Percentiles rank a stretch among this genome's conserved stretches.
phyloP scores from a whole-genome alignment of 2,797 vertebrate species.

The Sylvia borin region DNA sequence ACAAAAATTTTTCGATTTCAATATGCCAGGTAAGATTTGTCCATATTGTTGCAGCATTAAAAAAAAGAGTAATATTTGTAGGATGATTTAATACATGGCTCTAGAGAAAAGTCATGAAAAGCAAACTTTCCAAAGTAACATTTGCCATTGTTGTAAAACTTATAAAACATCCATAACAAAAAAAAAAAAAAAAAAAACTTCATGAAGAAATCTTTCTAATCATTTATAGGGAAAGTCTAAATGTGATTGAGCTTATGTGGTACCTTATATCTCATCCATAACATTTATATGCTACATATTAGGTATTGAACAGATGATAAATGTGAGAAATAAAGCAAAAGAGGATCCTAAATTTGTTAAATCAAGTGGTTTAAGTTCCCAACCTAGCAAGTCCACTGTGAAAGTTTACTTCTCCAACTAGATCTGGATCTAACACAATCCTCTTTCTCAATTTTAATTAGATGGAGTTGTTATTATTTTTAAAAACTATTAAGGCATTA shows the following conservation, averaged over 20 bases:
- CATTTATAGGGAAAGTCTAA: neutral
- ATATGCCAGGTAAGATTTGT: neutral
- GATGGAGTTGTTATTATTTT: neutral
- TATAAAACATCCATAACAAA: neutral
- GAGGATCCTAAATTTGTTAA: neutral
- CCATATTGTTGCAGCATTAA: neutral
- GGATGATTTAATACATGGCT: neutral
- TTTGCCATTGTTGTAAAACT: neutral
- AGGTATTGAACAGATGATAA: neutral
- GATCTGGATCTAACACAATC: neutral
- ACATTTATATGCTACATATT: neutral
- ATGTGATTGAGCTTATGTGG: neutral
- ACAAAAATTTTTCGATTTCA: neutral
- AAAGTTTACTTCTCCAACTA: neutral
- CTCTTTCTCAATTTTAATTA: neutral
- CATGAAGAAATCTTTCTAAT: neutral
- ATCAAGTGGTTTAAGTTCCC: neutral
- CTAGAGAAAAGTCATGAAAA: neutral
- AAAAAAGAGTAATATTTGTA: neutral
- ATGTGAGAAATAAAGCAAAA: neutral
- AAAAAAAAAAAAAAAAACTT: neutral
- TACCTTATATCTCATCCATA: neutral
- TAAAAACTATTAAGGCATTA: neutral
- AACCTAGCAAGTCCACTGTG: neutral
- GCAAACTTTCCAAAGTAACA: neutral